These are phyloP conservation scores for Neosilurus mollespiculum DNA, from an alignment of 2,797 vertebrate species.

Conservation along the genomic window DNA sequence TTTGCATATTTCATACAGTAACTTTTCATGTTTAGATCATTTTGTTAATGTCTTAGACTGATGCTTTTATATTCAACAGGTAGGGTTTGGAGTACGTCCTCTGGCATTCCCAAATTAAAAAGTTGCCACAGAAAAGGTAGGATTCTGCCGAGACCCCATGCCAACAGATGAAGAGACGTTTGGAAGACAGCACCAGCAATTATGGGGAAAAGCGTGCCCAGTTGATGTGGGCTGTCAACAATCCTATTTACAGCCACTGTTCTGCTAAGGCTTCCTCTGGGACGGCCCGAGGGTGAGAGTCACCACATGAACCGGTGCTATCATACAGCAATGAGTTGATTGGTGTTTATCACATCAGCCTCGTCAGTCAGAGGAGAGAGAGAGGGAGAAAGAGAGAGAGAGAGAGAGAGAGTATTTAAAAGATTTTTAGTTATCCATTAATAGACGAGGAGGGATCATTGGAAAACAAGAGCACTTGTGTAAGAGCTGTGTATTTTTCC, in stretches of 20 bases:
- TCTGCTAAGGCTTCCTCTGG: constrained; percentile 1
- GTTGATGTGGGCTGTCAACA: constrained; percentile 10
- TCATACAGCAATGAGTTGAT: constrained; percentile 20
- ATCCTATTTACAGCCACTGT: constrained; percentile 18
- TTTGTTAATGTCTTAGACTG: not conserved
- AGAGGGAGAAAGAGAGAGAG: not conserved
- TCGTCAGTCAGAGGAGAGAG: not conserved
- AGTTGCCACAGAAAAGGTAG: not conserved
- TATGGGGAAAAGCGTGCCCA: not conserved
- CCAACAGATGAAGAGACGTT: not conserved
- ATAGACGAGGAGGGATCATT: constrained; percentile 20
- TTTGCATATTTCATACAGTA: no score
- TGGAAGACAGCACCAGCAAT: not conserved
- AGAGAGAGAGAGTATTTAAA: not conserved
- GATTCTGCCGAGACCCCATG: not conserved
- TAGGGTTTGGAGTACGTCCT: not conserved
- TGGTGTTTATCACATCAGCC: constrained; percentile 38
- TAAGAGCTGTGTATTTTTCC: constrained; percentile 21
- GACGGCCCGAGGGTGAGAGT: not conserved
- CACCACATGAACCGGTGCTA: constrained; percentile 11
- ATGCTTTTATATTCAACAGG: not conserved
- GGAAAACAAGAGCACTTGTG: constrained; percentile 29
- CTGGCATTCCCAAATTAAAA: not conserved
- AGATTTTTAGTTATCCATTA: constrained; percentile 1
- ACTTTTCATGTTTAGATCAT: no score